Base-by-base conservation (phyloP, 2,888 invertebrate genomes). In the Phragmatobia fuliginosa region DNA sequence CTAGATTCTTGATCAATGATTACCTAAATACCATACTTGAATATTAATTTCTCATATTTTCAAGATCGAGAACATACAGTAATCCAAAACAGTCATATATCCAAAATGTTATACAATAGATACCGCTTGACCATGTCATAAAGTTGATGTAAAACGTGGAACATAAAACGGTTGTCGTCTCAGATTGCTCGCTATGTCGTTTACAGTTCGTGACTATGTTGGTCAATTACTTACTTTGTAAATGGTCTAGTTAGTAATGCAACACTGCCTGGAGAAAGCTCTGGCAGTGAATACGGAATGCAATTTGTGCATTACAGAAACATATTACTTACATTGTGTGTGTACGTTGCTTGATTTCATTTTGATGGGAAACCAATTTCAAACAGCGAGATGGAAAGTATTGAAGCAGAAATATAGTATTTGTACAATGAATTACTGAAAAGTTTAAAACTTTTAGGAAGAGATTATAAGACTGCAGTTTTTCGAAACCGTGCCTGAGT, bases 41-140 rank as follows among this genome's bases (percentile, higher is more conserved):
- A 52, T 21, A 1, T 8, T 25, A 14, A n/a, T 14, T 61, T 16
- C 6, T 7, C 28, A 18, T 62, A 5, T 45, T 63, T 52, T 14
- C 8, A 0, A 7, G 11, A 67, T 67, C 67, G 67, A 71, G 61
- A 52, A 60, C 25, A 56, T 4, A 18, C 36, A 67, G 70, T 70
- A 67, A 21, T 59, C 1, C 38, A 52, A 52, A 70, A 49, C 62
- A 28, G 49, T 63, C 36, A 64, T 63, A 64, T 70, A 72, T 78
- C 77, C 75, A 79, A 80, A 79, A 78, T 72, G 76, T 68, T 72
- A 66, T 76, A 80, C 79, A 77, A 80, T 75, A 78, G 77, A 80
- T 81, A 74, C 79, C 75, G 82, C 76, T 85, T 83, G 85, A 83
- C 83, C 85, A 75, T 71, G 68, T 41, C 71, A 76, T 82, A 79